phyloP scores from a whole-genome alignment of 1,140 invertebrate genomes.

The Amphibalanus amphitrite region DNA sequence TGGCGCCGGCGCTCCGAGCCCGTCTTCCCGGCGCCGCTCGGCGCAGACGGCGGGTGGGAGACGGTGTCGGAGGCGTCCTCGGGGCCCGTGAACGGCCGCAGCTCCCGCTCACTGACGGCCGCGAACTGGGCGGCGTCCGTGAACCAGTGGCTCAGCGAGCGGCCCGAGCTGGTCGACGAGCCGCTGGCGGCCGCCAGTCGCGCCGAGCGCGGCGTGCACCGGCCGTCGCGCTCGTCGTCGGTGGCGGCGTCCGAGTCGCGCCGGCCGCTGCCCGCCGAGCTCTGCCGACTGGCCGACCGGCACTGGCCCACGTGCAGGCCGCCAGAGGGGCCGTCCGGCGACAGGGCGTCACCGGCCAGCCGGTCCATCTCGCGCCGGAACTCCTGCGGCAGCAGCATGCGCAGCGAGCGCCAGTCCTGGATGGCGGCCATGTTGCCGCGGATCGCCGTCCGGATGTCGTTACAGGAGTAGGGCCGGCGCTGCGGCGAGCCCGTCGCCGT shows the following conservation, averaged over 20 bases:
- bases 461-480: not conserved
- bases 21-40: not conserved
- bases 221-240: not conserved
- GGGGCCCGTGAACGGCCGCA: not conserved
- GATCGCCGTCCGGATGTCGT: not conserved
- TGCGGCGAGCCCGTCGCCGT: not conserved
- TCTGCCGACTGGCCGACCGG: not conserved
- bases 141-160: not conserved
- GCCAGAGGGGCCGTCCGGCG: not conserved
- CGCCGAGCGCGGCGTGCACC: no score
- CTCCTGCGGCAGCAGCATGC: not conserved
- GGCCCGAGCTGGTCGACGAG: not conserved
- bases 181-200: no score
- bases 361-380: not conserved
- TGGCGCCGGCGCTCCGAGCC: not conserved
- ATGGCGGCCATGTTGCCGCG: not conserved
- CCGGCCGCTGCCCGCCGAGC: no score
- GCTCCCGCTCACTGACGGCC: not conserved
- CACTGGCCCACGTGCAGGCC: not conserved
- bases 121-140: not conserved
- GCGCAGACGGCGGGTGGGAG: not conserved
- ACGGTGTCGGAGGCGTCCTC: no score
- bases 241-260: no score
- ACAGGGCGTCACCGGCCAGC: not conserved
- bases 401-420: not conserved